These are phyloP conservation scores for Dunckerocampus dactyliophorus DNA, from an alignment of 2,113 vertebrate genomes.

Conservation along the genomic window DNA sequence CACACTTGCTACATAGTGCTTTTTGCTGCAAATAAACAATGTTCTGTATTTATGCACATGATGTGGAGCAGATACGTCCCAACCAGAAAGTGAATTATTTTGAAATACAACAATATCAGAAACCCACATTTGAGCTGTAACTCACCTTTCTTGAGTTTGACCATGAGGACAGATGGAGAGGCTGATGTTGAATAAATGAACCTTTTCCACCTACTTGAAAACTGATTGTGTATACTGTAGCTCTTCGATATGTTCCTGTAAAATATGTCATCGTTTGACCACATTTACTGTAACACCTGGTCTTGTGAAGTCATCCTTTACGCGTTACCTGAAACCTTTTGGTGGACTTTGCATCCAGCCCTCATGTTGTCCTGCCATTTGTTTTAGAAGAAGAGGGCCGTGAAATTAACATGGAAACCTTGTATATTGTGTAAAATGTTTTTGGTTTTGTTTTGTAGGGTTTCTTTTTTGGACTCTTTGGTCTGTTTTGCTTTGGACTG, in stretches of 20 bases:
- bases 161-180: neutral
- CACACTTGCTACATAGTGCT: no score
- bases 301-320: constrained; percentile 57
- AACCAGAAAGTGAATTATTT: no score
- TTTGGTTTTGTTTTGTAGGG: constrained; percentile 13
- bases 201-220: neutral
- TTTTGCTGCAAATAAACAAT: no score
- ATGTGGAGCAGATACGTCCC: no score
- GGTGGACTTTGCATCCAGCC: constrained; percentile 58
- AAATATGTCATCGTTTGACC: constrained; percentile 60
- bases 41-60: no score
- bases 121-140: no score
- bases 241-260: constrained; percentile 59
- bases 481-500: constrained; percentile 77
- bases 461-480: constrained; percentile 60
- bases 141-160: no score
- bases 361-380: constrained; percentile 64
- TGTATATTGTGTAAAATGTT: constrained; percentile 69
- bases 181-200: neutral
- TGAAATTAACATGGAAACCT: constrained; percentile 56
- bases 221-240: constrained; percentile 52
- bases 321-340: constrained; percentile 17
- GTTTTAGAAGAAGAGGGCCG: constrained; percentile 58
- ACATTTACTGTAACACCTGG: constrained; percentile 60
- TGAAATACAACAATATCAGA: no score